phyloP scores from a whole-genome alignment of 2,888 invertebrate species.

The Leptogaster cylindrica region DNA sequence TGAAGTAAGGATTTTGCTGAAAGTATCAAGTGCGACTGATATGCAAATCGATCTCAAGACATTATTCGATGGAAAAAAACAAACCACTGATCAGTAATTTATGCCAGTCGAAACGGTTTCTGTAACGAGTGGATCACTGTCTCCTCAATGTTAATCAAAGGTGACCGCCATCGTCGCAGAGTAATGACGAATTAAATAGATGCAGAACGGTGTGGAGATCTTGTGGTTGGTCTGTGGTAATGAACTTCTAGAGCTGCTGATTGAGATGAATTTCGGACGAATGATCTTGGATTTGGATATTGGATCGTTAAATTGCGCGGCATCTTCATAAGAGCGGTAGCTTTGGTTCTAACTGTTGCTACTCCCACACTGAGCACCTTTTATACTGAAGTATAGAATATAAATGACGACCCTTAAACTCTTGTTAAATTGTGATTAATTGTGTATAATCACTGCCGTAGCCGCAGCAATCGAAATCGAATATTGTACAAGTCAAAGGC shows the following conservation, averaged over 20 bases:
- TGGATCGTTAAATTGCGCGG: background rate
- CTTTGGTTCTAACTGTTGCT: constrained; percentile 10
- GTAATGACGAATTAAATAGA: constrained; percentile 27
- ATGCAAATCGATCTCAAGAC: constrained; percentile 22
- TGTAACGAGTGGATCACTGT: constrained; percentile 3
- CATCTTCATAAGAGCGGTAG: constrained; percentile 12
- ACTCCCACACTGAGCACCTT: too few species aligned
- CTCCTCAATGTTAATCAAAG: constrained; percentile 22
- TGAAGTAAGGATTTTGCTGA: too few species aligned
- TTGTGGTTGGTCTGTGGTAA: constrained; percentile 6
- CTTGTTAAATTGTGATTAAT: constrained; percentile 37
- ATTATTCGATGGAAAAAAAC: constrained; percentile 31
- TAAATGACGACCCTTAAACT: constrained; percentile 2
- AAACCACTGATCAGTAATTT: constrained; percentile 27
- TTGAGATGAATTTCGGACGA: background rate
- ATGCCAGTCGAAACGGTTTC: constrained; percentile 17
- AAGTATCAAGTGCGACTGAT: too few species aligned
- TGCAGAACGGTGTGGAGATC: too few species aligned
- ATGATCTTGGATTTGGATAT: constrained; percentile 34
- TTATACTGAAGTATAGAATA: too few species aligned
- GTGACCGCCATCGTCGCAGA: constrained; percentile 16
- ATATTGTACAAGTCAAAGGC: constrained; percentile 24
- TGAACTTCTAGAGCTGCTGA: background rate
- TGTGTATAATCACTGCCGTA: constrained; percentile 17
- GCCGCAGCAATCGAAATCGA: constrained; percentile 5